Base-by-base conservation (phyloP, 2,113 vertebrate species). In the Tupaia chinensis region DNA sequence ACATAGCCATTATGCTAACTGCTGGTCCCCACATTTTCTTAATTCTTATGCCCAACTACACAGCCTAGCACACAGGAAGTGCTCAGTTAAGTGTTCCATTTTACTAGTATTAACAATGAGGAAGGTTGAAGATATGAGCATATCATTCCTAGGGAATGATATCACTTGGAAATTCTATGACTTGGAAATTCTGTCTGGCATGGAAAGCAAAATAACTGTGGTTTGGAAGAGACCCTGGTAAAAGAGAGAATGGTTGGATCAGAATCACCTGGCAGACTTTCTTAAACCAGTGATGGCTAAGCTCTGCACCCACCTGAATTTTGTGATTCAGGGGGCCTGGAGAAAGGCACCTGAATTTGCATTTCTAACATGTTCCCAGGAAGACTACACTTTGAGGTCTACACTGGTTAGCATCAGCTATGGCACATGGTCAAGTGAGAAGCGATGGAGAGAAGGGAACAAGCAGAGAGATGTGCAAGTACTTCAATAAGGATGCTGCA, bases 121-220 rank as follows among this genome's bases (percentile, higher is more conserved):
- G 7, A 32, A 14, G 22, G 22, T 8, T 11, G 13, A 77, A 81
- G 29, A 77, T 25, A 29, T 13, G 13, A 19, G 61, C 56, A 5
- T 58, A 79, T 34, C 66, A 44, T 44, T 44, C 44, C 44, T 44
- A 44, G 44, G 44, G 44, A 44, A 44, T 44, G 44, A 44, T 91
- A 1, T 81, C 20, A 14, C 95, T 93, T n/a, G 58, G 76, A 70
- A 65, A 32, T 82, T 92, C 66, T 91, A 1, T 81, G 23, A 14
- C 95, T 93, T n/a, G 58, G 76, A 70, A 65, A 32, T 82, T 92
- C 44, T 93, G 19, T 54, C 22, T 58, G 29, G 72, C 61, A 92
- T 76, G 32, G 5, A 15, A 84, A 53, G 17, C 54, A 94, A 91
- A 74, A 44, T 29, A 61, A 66, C 0, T 32, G 16, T 65, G 15